Evolutionary conservation across 37 sponge, comb jelly and placozoan genomes (phyloP).

Genomic region (Lycopodina hypogea): DNA sequence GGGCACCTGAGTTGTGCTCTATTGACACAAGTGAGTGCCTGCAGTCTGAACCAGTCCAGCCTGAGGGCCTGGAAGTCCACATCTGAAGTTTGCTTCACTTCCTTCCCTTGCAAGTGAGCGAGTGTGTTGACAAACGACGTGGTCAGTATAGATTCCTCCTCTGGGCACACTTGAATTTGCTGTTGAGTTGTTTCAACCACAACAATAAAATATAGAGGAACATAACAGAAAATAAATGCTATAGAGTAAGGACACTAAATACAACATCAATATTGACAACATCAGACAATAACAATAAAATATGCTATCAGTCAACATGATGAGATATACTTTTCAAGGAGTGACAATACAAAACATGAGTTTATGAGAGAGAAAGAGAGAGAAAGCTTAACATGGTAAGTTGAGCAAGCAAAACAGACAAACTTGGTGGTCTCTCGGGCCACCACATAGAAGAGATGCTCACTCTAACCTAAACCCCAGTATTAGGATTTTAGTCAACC

Average conservation of each 20-base stretch:
- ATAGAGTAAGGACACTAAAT: background rate
- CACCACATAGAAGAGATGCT: too few species aligned
- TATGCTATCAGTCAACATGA: too few species aligned
- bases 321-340: too few species aligned
- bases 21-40: slow-evolving; percentile 60
- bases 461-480: too few species aligned
- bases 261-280: background rate
- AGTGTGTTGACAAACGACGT: slow-evolving; percentile 86
- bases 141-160: slow-evolving; percentile 85
- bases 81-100: slow-evolving; percentile 43
- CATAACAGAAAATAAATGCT: background rate
- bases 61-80: slow-evolving; percentile 84
- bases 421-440: too few species aligned
- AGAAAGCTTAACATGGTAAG: too few species aligned
- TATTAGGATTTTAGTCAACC: too few species aligned
- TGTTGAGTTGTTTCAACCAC: background rate
- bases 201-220: background rate
- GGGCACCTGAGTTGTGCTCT: slow-evolving; percentile 57
- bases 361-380: too few species aligned
- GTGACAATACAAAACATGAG: too few species aligned
- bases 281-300: too few species aligned
- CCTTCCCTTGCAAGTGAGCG: slow-evolving; percentile 67
- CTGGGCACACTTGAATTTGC: slow-evolving; percentile 80
- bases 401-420: too few species aligned
- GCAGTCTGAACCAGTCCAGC: slow-evolving; percentile 95